These are phyloP conservation scores for Entelurus aequoreus DNA, from an alignment of 2,113 vertebrate species.

Conservation along the genomic window DNA sequence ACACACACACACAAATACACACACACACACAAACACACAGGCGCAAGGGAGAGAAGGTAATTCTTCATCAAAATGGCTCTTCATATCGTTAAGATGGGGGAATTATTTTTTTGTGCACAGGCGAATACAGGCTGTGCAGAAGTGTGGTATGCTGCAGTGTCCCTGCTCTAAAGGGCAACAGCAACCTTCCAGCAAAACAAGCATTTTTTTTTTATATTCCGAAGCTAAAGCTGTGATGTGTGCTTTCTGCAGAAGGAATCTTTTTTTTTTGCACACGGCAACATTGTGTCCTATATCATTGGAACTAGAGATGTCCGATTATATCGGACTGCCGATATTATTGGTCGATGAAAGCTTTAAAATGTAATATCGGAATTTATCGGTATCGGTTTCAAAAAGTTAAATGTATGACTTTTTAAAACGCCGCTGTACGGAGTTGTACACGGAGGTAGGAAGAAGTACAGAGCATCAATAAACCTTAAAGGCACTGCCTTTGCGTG, in stretches of 20 bases:
- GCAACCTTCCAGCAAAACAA: constrained; percentile 16
- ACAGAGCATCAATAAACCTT: too few species aligned
- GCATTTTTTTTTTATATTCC: neutral
- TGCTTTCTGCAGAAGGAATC: neutral
- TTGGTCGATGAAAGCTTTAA: too few species aligned
- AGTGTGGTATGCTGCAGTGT: constrained; percentile 25
- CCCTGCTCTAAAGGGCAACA: constrained; percentile 31
- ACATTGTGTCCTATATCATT: neutral
- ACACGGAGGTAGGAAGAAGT: too few species aligned
- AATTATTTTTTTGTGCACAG: constrained; percentile 29
- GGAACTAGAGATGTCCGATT: too few species aligned
- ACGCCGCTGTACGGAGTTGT: too few species aligned
- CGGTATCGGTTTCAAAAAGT: too few species aligned
- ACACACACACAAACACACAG: neutral
- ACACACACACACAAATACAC: neutral
- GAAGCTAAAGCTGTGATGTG: neutral
- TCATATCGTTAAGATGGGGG: constrained; percentile 52
- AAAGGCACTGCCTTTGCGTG: too few species aligned
- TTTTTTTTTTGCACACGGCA: neutral
- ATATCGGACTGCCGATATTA: too few species aligned
- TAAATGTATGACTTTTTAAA: too few species aligned
- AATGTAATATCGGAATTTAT: too few species aligned
- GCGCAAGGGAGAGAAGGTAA: constrained; percentile 8
- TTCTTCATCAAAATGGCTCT: constrained; percentile 47
- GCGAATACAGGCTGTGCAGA: constrained; percentile 31